These are phyloP conservation scores for Pyrgilauda ruficollis DNA, from an alignment of 2,113 vertebrate genomes.

Conservation along the genomic window DNA sequence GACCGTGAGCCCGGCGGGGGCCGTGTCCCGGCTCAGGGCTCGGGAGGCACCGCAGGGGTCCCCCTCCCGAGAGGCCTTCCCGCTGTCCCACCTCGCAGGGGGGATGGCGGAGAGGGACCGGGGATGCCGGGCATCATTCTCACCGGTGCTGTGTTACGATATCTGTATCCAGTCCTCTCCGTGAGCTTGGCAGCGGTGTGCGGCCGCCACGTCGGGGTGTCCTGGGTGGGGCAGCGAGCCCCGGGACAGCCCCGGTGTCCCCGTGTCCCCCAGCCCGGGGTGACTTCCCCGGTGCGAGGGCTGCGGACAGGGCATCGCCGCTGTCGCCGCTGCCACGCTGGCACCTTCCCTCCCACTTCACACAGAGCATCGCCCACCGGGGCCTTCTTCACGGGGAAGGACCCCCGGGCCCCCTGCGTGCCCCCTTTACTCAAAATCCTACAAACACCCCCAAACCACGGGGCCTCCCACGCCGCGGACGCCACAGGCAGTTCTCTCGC, in stretches of 20 bases:
- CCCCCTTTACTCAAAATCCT: neutral
- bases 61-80: neutral
- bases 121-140: neutral
- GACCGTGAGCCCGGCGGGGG: neutral
- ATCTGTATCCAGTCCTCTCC: neutral
- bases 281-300: neutral
- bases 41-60: neutral
- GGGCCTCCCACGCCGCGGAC: neutral
- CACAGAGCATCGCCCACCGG: neutral
- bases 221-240: neutral
- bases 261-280: neutral
- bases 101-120: neutral
- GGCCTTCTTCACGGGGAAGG: neutral
- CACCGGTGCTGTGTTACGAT: rapidly evolving
- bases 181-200: neutral
- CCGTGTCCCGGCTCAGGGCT: neutral
- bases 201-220: neutral
- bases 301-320: neutral
- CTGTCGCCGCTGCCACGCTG: neutral
- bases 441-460: neutral
- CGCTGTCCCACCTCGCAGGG: neutral
- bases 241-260: neutral
- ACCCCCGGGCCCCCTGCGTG: neutral
- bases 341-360: neutral
- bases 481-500: neutral